Evolutionary conservation across 2,113 vertebrate species (phyloP).

Genomic region (Hippoglossus stenolepis): DNA sequence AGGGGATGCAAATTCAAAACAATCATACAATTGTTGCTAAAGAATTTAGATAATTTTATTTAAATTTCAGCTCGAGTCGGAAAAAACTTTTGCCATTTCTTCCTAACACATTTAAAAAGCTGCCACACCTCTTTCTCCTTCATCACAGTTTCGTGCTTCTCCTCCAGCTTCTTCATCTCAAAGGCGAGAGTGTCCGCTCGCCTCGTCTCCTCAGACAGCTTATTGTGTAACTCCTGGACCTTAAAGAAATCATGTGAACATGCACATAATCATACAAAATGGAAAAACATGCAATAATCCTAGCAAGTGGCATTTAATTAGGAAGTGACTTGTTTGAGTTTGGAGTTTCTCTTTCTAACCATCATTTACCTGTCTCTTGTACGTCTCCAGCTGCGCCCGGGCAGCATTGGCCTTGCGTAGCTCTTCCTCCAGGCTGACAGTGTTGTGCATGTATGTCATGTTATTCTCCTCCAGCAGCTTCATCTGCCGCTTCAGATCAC

Average conservation of each 20-base stretch:
- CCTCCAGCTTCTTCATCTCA: conserved; percentile 93
- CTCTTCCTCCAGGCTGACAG: conserved; percentile 95
- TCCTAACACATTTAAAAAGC: neutral
- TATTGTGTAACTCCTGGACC: conserved; percentile 94
- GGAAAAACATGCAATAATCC: neutral
- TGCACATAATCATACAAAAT: neutral
- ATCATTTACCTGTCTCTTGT: conserved; percentile 90
- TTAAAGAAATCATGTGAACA: conserved; percentile 57
- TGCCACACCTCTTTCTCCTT: conserved; percentile 94
- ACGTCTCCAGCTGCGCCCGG: conserved; percentile 92
- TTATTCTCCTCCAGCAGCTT: conserved; percentile 96
- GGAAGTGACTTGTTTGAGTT: neutral
- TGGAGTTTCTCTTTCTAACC: rapidly evolving
- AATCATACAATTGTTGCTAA: neutral
- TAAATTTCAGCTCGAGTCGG: neutral
- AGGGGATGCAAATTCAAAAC: neutral
- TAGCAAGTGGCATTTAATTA: neutral
- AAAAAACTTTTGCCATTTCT: neutral
- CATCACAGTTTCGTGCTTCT: conserved; percentile 90
- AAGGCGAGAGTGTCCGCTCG: conserved; percentile 93
- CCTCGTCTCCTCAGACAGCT: conserved; percentile 92
- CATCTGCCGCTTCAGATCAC: conserved; percentile 93
- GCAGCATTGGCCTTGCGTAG: conserved; percentile 95
- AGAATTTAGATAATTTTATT: neutral
- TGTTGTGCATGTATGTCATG: conserved; percentile 97